Evolutionary conservation across 30 jellyfish, hydroid and myxozoan genomes (phyloP).

Genomic region (Mastigias papua): DNA sequence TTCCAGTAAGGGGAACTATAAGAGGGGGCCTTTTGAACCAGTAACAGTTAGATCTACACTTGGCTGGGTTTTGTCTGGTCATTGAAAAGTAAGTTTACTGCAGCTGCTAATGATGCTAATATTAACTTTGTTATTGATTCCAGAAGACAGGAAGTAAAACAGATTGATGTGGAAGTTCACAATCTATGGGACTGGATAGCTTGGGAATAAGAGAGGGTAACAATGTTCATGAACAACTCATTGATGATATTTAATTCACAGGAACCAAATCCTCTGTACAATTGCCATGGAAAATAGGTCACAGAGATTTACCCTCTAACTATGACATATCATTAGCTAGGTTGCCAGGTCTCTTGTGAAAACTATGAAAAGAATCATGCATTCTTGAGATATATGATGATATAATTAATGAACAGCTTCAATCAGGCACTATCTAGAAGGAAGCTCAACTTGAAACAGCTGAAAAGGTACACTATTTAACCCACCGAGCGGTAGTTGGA

Average conservation of each 20-base stretch:
- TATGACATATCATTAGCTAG: conserved; percentile 1
- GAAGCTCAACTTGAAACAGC: too few species aligned
- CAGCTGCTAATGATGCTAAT: background rate
- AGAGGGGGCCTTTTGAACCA: conserved; percentile 17
- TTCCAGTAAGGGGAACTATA: background rate
- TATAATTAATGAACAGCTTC: too few species aligned
- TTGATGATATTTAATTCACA: conserved; percentile 12
- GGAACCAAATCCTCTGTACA: conserved; percentile 7
- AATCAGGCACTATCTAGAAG: too few species aligned
- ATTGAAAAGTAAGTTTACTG: background rate
- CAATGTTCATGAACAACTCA: too few species aligned
- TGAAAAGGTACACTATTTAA: too few species aligned
- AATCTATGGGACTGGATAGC: conserved; percentile 35
- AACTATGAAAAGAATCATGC: conserved; percentile 20
- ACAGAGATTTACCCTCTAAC: conserved; percentile 17
- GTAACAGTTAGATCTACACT: conserved; percentile 2
- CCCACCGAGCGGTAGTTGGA: too few species aligned
- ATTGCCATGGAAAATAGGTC: too few species aligned
- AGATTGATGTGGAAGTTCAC: background rate
- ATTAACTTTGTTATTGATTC: too few species aligned
- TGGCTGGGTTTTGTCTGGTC: too few species aligned
- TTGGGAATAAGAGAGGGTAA: too few species aligned
- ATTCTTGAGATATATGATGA: too few species aligned
- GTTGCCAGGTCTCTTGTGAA: conserved; percentile 5
- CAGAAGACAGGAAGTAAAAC: too few species aligned